Conservation (phyloP, 2,888 invertebrate species). For the Polyploca ridens region DNA sequence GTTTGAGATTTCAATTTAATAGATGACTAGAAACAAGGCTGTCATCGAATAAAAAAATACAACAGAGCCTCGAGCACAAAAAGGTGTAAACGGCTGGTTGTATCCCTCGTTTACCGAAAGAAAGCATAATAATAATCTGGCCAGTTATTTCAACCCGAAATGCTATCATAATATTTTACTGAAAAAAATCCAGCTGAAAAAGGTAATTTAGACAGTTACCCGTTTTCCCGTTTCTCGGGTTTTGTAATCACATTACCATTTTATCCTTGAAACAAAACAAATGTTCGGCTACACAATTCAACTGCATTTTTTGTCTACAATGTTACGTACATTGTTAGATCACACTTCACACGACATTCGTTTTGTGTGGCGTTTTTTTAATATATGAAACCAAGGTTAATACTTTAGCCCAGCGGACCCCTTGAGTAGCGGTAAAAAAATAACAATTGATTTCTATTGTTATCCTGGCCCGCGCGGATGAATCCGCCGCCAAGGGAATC, state of each 20-base stretch:
- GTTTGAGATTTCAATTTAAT: no score
- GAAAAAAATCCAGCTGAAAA: conserved; percentile 9
- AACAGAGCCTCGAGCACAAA: background rate
- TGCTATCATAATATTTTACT: conserved; percentile 14
- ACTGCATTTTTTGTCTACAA: conserved; percentile 29
- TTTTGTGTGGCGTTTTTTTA: background rate
- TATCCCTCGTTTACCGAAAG: background rate
- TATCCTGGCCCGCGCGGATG: no score
- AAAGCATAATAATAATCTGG: conserved; percentile 5
- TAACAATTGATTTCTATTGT: no score
- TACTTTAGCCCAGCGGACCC: no score
- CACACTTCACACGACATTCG: conserved; percentile 11
- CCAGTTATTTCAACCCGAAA: conserved; percentile 5
- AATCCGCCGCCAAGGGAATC: no score
- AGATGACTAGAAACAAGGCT: background rate
- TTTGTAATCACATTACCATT: conserved; percentile 15
- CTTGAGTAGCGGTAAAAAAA: no score
- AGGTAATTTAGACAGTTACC: conserved; percentile 17
- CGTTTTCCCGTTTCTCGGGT: conserved; percentile 10
- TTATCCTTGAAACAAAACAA: conserved; percentile 23
- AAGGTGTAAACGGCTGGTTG: background rate
- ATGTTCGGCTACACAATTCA: conserved; percentile 36
- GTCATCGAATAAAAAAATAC: background rate
- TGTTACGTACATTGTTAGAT: conserved; percentile 20
- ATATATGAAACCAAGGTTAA: no score